Conservation (phyloP, 2,113 vertebrate species). For the Corydoras sp. region DNA sequence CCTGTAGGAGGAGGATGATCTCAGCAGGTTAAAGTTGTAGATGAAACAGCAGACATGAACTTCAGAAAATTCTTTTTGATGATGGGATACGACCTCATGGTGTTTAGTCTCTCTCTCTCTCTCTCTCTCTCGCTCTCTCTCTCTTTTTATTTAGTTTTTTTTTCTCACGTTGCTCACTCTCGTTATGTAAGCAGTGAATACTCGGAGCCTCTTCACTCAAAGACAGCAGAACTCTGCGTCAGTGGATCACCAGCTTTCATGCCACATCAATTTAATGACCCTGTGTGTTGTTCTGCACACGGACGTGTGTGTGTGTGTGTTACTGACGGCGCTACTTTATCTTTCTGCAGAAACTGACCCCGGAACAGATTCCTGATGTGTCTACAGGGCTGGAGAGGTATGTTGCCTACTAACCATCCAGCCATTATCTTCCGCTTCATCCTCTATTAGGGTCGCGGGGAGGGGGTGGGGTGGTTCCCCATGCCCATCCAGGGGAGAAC, state of each 20-base stretch:
- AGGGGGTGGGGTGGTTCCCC: too few species aligned
- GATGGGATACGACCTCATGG: too few species aligned
- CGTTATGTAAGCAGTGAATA: conserved; percentile 59
- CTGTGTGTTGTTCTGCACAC: not conserved
- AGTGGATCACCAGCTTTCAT: conserved; percentile 32
- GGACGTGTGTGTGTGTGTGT: conserved; percentile 16
- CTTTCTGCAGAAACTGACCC: conserved; percentile 51
- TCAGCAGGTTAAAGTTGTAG: too few species aligned
- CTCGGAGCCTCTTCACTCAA: conserved; percentile 30
- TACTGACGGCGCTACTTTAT: conserved; percentile 1
- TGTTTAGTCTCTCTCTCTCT: conserved; percentile 41
- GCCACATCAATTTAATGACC: conserved; percentile 54
- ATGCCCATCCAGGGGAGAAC: too few species aligned
- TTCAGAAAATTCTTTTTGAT: too few species aligned
- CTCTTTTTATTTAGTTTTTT: not conserved
- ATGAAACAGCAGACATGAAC: too few species aligned
- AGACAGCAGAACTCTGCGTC: conserved; percentile 31
- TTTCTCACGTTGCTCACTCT: conserved; percentile 31
- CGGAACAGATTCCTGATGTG: conserved; percentile 46
- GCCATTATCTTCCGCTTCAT: too few species aligned
- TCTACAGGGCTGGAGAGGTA: conserved; percentile 56
- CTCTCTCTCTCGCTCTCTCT: conserved; percentile 13
- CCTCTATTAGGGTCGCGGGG: too few species aligned
- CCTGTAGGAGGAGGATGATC: too few species aligned
- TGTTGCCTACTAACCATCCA: conserved; percentile 21